Evolutionary conservation across 1,140 invertebrate genomes (phyloP), one percentile per base, ranked within the genome.

Genomic region (Cydia splendana): DNA sequence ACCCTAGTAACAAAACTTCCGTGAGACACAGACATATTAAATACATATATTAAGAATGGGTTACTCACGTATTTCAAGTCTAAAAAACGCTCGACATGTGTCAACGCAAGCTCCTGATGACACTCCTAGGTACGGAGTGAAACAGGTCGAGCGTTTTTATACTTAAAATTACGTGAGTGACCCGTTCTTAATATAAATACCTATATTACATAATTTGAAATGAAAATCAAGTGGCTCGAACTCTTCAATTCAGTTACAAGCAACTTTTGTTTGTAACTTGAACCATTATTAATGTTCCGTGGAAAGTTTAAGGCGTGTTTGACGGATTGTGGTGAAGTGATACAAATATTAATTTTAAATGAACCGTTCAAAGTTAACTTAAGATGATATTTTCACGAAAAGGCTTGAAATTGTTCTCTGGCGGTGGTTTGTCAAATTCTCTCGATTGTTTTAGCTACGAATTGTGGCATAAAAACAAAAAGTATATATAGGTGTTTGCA

Each of bases 271-370:
- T 45, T 45, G n/a, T 71, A 42, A 71, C 67, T 42, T 20, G 13
- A 71, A 71, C 38, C 67, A 18, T n/a, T 71, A 71, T 71, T 42
- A 71, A 71, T 71, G 34, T 71, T 45, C n/a, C 67, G 67, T 4
- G n/a, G 65, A 69, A 69, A 71, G 67, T 71, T 71, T 9, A 65
- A 65, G 28, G n/a, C 4, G 67, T 42, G 6, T 45, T 71, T 71
- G 67, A 42, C 2, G 38, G 10, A 71, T 71, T 71, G 67, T 71
- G 67, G 67, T 42, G 57, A 62, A 62, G 9, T 62, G 18, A 24
- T 62, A 24, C 20, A 62, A 62, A 62, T 62, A 12, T 10, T 10
- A 10, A n/a, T 24, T 62, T 62, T 62, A 57, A 57, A 57, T 57
- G 53, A 57, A 57, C 6, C n/a, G 45, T 15, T 57, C n/a, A 57